A percentile compares a stretch with the other conserved stretches of the same genome.
Evolutionary conservation across 2,888 invertebrate genomes (phyloP).

Genomic region (Acleris emargana): DNA sequence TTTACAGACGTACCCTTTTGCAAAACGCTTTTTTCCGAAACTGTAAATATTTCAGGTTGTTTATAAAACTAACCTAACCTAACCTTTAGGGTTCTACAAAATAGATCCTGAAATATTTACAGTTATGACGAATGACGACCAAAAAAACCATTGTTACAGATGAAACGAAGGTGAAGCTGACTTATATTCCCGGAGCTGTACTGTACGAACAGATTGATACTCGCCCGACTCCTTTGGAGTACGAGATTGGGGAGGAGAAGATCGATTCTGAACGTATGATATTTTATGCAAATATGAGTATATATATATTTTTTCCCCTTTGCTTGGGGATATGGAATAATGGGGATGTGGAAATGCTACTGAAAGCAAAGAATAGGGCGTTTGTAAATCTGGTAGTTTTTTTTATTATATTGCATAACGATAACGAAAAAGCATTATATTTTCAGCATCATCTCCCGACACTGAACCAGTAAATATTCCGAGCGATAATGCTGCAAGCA

Average conservation of each 20-base stretch:
- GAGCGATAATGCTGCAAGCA: conserved; percentile 49
- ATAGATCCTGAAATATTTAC: too few relatives aligned
- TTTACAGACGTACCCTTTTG: too few relatives aligned
- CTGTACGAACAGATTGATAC: conserved; percentile 60
- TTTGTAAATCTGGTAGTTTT: neutral
- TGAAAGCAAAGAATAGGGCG: neutral
- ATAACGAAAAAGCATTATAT: neutral
- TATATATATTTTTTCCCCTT: too few relatives aligned
- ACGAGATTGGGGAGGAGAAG: conserved; percentile 70
- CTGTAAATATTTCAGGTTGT: too few relatives aligned
- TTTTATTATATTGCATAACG: too few relatives aligned
- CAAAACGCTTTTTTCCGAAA: too few relatives aligned
- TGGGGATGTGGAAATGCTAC: too few relatives aligned
- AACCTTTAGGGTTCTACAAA: too few relatives aligned
- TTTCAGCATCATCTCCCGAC: conserved; percentile 62
- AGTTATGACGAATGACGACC: too few relatives aligned
- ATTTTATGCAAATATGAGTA: neutral
- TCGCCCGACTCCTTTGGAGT: conserved; percentile 54
- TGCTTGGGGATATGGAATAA: too few relatives aligned
- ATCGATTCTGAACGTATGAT: conserved; percentile 60
- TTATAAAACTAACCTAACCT: too few relatives aligned
- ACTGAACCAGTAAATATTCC: conserved; percentile 57
- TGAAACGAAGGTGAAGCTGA: conserved; percentile 62
- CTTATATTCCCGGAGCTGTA: conserved; percentile 65
- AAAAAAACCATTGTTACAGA: conserved; percentile 51